Percentiles rank a stretch among this genome's conserved stretches.
Evolutionary conservation across 2,888 invertebrate species (phyloP).

Genomic region (Conistra vaccinii): DNA sequence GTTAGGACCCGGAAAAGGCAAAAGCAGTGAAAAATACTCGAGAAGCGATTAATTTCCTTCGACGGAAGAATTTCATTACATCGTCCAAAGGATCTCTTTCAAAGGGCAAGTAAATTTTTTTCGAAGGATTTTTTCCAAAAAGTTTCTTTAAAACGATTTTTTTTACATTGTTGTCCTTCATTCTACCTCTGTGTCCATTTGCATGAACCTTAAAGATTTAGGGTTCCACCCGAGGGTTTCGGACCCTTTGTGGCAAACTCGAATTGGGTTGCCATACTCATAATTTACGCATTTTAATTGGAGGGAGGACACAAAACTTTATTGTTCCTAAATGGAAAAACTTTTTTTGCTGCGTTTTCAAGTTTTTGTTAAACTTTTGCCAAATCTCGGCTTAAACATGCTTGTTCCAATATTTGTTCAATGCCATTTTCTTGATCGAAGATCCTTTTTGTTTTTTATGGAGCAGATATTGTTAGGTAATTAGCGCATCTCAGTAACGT

Average conservation of each 20-base stretch:
- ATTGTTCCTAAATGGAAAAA: slow-evolving; percentile 70
- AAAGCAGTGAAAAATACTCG: slow-evolving; percentile 53
- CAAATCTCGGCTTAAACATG: slow-evolving; percentile 7
- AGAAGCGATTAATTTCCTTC: slow-evolving; percentile 69
- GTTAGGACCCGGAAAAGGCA: slow-evolving; percentile 40
- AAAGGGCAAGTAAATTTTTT: slow-evolving; percentile 54
- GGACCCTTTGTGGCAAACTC: slow-evolving; percentile 12
- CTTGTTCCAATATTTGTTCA: slow-evolving; percentile 24
- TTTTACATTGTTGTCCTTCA: slow-evolving; percentile 37
- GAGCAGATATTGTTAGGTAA: not conserved
- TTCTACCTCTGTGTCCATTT: slow-evolving; percentile 22
- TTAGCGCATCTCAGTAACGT: not conserved
- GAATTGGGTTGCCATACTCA: slow-evolving; percentile 15
- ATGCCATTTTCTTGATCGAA: slow-evolving; percentile 12
- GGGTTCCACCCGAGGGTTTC: not conserved
- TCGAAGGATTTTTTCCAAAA: slow-evolving; percentile 34
- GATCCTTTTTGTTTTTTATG: slow-evolving; percentile 1
- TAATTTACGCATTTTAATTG: slow-evolving; percentile 52
- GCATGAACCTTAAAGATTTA: slow-evolving; percentile 23
- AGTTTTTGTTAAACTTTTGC: slow-evolving; percentile 13
- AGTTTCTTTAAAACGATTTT: slow-evolving; percentile 27
- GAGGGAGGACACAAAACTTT: slow-evolving; percentile 52
- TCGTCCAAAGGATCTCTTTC: slow-evolving; percentile 58
- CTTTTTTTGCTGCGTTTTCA: slow-evolving; percentile 23
- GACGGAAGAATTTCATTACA: slow-evolving; percentile 71